A percentile compares a stretch with the other conserved stretches of the same genome.
phyloP scores from a whole-genome alignment of 2,113 vertebrate species.

The Malurus alboscapulatus region DNA sequence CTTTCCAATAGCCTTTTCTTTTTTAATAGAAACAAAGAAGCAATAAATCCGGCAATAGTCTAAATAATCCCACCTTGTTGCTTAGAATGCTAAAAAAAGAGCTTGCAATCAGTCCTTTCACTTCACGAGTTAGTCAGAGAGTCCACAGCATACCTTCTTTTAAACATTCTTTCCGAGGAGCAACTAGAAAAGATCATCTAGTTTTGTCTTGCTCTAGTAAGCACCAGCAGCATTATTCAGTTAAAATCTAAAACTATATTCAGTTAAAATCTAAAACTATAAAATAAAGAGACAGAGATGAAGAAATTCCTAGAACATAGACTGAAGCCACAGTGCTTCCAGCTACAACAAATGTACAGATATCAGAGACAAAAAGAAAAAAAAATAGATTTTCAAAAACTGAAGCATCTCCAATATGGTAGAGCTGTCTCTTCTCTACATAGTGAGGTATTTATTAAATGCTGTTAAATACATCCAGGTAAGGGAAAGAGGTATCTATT shows the following conservation, averaged over 20 bases:
- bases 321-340: background rate
- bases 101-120: background rate
- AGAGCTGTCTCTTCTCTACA: background rate
- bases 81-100: background rate
- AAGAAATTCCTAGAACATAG: background rate
- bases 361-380: background rate
- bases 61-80: background rate
- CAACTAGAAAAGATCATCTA: background rate
- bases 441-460: background rate
- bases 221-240: background rate
- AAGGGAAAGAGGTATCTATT: background rate
- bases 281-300: background rate
- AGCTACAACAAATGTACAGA: background rate
- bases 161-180: background rate
- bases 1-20: background rate
- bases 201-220: background rate
- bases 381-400: background rate
- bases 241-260: background rate
- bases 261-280: background rate
- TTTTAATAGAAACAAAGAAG: background rate
- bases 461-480: background rate
- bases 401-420: background rate
- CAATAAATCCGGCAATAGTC: background rate
- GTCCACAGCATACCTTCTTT: background rate
- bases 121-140: background rate